A percentile compares a stretch with the other conserved stretches of the same genome.
Conservation (phyloP, 2,113 vertebrate species). For the Urocitellus parryii region DNA sequence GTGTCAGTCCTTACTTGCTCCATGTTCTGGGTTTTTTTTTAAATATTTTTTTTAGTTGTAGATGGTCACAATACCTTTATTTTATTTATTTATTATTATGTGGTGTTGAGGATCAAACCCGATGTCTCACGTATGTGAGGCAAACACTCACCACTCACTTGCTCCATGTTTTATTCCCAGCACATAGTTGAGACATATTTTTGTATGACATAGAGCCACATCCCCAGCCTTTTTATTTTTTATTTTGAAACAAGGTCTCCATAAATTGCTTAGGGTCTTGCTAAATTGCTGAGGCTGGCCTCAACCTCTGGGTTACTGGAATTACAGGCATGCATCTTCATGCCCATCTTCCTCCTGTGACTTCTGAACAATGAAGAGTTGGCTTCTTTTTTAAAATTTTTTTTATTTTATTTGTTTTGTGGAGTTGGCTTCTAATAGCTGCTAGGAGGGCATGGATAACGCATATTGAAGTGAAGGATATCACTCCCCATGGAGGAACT, state of each 20-base stretch:
- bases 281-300: no score
- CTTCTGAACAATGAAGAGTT: not conserved
- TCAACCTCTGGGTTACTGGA: no score
- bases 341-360: not conserved
- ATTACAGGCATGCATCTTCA: not conserved
- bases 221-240: not conserved
- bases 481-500: not conserved
- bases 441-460: not conserved
- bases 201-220: not conserved
- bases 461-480: not conserved
- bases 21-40: constrained; percentile 6
- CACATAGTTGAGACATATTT: constrained; percentile 33
- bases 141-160: not conserved
- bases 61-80: no score
- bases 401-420: no score
- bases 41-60: no score
- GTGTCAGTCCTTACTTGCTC: constrained; percentile 36
- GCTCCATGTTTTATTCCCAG: constrained; percentile 69
- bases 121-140: no score
- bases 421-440: not conserved
- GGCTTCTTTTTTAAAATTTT: not conserved
- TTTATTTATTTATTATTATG: no score
- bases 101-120: no score
- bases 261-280: no score
- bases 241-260: no score